Percentiles rank a stretch among this genome's conserved stretches.
Conservation (phyloP, 2,797 vertebrate species). For the Neosilurus hyrtlii region DNA sequence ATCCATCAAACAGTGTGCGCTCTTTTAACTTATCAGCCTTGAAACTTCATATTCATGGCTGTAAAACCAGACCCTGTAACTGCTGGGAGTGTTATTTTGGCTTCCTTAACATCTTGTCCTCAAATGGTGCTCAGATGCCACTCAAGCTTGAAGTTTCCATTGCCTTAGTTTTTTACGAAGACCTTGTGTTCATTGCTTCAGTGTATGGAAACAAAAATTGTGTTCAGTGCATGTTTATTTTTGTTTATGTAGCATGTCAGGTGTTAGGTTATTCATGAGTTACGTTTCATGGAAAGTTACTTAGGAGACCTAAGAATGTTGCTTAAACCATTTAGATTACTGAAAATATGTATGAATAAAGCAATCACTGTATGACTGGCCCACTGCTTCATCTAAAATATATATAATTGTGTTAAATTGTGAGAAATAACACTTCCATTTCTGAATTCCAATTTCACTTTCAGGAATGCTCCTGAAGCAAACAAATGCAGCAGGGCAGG, state of each 20-base stretch:
- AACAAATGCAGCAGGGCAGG: no score
- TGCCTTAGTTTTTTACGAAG: conserved; percentile 52
- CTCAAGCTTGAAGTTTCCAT: conserved; percentile 70
- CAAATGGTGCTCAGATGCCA: conserved; percentile 68
- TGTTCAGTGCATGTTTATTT: neutral
- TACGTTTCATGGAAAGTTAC: neutral
- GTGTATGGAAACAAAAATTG: neutral
- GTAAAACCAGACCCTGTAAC: conserved; percentile 62
- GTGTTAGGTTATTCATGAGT: neutral
- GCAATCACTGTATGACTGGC: neutral
- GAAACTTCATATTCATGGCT: conserved; percentile 54
- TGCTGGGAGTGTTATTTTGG: conserved; percentile 67
- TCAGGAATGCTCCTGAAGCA: no score
- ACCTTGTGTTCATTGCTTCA: conserved; percentile 29
- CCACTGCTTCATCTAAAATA: neutral
- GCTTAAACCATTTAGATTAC: neutral
- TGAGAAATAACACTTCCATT: neutral
- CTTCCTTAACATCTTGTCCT: conserved; percentile 62
- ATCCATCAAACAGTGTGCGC: neutral
- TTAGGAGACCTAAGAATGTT: neutral
- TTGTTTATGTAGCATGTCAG: neutral
- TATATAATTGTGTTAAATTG: neutral
- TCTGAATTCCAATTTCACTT: neutral
- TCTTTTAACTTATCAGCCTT: neutral
- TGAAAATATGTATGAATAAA: neutral